phyloP scores from a whole-genome alignment of 2,113 vertebrate genomes.

The Danionella cerebrum region DNA sequence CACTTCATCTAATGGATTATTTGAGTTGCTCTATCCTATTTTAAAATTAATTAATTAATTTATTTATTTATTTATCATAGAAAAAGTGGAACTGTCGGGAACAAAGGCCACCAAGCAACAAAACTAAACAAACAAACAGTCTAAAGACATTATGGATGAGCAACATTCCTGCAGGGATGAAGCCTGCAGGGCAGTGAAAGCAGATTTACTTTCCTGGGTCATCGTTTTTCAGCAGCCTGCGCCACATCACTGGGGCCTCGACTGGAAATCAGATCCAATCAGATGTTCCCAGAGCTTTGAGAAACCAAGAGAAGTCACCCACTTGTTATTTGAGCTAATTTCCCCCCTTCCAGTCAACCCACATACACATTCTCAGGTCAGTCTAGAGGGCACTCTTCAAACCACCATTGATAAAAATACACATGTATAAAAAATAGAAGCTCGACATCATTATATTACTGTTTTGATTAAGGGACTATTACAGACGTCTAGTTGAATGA shows the following conservation, averaged over 20 bases:
- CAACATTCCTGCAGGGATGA: conserved; percentile 39
- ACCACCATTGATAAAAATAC: too few species aligned
- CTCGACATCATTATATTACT: too few species aligned
- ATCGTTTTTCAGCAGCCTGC: conserved; percentile 35
- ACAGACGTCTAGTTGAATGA: too few species aligned
- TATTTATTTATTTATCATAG: too few species aligned
- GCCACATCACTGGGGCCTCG: conserved; percentile 32
- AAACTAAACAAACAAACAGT: conserved; percentile 23
- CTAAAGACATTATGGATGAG: conserved; percentile 14
- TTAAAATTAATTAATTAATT: too few species aligned
- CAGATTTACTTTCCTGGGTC: conserved; percentile 31
- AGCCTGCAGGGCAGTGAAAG: conserved; percentile 16
- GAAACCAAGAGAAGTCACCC: conserved; percentile 39
- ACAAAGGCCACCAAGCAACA: conserved; percentile 33
- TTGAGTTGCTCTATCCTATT: too few species aligned
- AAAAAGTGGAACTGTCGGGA: conserved; percentile 2
- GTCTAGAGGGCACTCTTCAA: too few species aligned
- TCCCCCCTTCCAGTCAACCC: conserved; percentile 31
- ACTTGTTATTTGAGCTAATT: conserved; percentile 58
- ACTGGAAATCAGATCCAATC: conserved; percentile 42
- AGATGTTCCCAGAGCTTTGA: conserved; percentile 44
- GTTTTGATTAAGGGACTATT: too few species aligned
- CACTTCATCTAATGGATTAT: too few species aligned
- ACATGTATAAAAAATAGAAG: too few species aligned
- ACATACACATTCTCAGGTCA: too few species aligned